Conservation (phyloP, 2,888 invertebrate genomes). For the Biston betularia region DNA sequence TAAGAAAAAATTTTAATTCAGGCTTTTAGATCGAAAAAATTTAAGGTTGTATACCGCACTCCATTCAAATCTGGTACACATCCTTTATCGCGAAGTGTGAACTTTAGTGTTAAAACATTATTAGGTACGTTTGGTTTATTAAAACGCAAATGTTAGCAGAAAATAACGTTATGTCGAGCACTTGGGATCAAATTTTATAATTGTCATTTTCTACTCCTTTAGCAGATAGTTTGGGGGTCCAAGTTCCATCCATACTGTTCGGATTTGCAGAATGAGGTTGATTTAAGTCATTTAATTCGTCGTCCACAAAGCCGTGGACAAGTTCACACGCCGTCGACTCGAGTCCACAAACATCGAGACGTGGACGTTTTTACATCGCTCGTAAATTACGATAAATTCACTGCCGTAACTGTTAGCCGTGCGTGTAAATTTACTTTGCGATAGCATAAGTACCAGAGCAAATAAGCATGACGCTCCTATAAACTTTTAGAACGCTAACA, state of each 20-base stretch:
- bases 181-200: background rate
- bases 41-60: too few relatives aligned
- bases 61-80: too few relatives aligned
- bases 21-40: too few relatives aligned
- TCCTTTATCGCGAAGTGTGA: background rate
- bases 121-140: background rate
- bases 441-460: conserved; percentile 62
- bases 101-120: background rate
- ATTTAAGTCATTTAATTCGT: conserved; percentile 34
- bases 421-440: conserved; percentile 66
- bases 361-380: conserved; percentile 60
- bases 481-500: conserved; percentile 36
- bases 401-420: conserved; percentile 57
- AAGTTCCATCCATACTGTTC: conserved; percentile 13
- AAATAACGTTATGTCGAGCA: background rate
- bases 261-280: conserved; percentile 13
- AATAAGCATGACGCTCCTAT: conserved; percentile 54
- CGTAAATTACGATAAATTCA: conserved; percentile 67
- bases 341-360: conserved; percentile 64
- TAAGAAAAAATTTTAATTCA: too few relatives aligned
- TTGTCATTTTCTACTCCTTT: too few relatives aligned
- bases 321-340: conserved; percentile 67
- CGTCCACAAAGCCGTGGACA: conserved; percentile 55
- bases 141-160: background rate
- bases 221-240: too few relatives aligned